These are phyloP conservation scores for Apamea sordens DNA, from an alignment of 2,888 invertebrate genomes.

Conservation along the genomic window DNA sequence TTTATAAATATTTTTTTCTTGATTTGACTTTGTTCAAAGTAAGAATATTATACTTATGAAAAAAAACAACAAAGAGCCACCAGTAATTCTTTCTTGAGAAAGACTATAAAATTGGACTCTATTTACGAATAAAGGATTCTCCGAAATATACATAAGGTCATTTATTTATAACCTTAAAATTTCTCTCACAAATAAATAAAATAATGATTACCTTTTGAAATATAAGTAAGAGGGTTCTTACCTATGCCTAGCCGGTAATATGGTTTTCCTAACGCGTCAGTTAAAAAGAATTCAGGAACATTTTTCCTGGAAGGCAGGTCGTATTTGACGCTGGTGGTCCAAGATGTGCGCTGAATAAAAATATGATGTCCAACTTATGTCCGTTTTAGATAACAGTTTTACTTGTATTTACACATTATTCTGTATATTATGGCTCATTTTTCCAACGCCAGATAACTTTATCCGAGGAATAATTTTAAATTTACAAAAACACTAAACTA, in stretches of 20 bases:
- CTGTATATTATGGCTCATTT: too few relatives aligned
- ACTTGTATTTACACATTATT: not conserved
- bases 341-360: constrained; percentile 27
- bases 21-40: not conserved
- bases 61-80: not conserved
- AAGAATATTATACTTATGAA: not conserved
- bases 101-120: not conserved
- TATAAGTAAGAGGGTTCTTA: not conserved
- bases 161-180: not conserved
- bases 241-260: not conserved
- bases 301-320: constrained; percentile 25
- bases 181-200: not conserved
- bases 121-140: not conserved
- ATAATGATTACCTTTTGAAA: not conserved
- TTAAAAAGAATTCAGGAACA: constrained; percentile 31
- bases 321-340: constrained; percentile 17
- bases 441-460: too few relatives aligned
- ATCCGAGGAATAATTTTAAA: too few relatives aligned
- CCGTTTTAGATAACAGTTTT: not conserved
- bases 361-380: constrained; percentile 3
- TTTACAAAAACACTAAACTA: too few relatives aligned
- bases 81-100: not conserved
- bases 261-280: constrained; percentile 16
- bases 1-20: not conserved
- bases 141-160: not conserved